A percentile compares a stretch with the other conserved stretches of the same genome.
phyloP scores from a whole-genome alignment of 2,888 invertebrate genomes.

The Busseola fusca region DNA sequence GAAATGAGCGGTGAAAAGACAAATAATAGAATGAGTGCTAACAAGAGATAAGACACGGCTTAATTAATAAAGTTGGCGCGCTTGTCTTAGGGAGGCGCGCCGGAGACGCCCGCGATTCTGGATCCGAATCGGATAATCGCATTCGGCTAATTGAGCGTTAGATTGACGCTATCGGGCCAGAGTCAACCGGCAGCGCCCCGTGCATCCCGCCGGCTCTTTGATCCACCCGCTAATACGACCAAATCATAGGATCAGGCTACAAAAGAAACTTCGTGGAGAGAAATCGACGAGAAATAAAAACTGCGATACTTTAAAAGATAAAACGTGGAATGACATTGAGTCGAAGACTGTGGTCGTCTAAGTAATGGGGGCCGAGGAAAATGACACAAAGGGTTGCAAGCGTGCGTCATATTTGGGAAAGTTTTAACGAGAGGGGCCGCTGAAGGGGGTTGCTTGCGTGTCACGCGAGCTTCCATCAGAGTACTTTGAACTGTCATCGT shows the following conservation, averaged over 20 bases:
- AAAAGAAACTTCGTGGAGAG: constrained; percentile 68
- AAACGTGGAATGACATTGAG: constrained; percentile 71
- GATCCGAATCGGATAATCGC: constrained; percentile 88
- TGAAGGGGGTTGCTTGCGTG: constrained; percentile 72
- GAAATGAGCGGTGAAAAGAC: constrained; percentile 89
- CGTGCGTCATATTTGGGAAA: constrained; percentile 83
- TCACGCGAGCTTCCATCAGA: constrained; percentile 80
- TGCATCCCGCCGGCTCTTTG: constrained; percentile 64
- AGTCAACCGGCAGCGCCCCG: constrained; percentile 67
- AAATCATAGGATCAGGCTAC: constrained; percentile 77
- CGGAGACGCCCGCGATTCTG: constrained; percentile 81
- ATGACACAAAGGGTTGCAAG: constrained; percentile 82
- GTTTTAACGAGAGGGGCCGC: constrained; percentile 83
- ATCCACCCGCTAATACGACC: constrained; percentile 78
- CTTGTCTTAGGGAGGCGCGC: constrained; percentile 82
- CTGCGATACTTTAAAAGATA: constrained; percentile 66
- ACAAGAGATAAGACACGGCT: constrained; percentile 89
- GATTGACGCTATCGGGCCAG: constrained; percentile 87
- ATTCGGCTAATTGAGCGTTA: constrained; percentile 88
- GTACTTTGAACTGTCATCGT: constrained; percentile 78
- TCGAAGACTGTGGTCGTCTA: constrained; percentile 72
- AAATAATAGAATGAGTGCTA: constrained; percentile 89
- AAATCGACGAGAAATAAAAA: constrained; percentile 65
- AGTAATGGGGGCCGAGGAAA: constrained; percentile 75
- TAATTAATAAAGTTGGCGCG: constrained; percentile 89